Conservation (phyloP, 2,113 vertebrate species). For the Corythaeola cristata region DNA sequence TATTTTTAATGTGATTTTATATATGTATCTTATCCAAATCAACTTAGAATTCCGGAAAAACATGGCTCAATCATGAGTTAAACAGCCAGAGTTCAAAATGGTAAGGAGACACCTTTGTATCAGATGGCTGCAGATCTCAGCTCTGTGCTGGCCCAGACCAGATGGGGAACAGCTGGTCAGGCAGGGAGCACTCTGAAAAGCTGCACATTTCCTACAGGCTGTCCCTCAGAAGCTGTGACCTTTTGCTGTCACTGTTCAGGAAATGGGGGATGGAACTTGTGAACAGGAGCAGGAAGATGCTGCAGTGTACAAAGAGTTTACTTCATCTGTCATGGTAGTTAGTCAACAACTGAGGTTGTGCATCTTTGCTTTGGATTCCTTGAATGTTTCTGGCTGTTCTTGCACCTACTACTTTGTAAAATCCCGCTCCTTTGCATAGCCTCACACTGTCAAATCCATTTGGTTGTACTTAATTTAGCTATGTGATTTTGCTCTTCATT, state of each 20-base stretch:
- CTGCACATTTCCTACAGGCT: accelerated
- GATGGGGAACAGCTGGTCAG: neutral
- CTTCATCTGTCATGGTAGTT: neutral
- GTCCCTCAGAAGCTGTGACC: neutral
- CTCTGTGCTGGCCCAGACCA: neutral
- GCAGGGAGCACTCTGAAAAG: neutral
- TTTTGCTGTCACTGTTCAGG: neutral
- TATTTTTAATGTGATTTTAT: neutral
- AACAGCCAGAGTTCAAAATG: neutral
- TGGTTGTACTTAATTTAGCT: neutral
- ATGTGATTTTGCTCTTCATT: neutral
- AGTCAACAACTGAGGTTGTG: neutral
- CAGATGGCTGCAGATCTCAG: neutral
- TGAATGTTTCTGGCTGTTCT: neutral
- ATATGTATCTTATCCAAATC: neutral
- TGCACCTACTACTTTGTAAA: neutral
- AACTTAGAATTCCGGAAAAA: neutral
- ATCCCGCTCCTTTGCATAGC: neutral
- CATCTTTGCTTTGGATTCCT: neutral
- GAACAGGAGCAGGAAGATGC: neutral
- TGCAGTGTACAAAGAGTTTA: neutral
- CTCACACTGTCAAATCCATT: neutral
- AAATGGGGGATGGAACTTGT: neutral
- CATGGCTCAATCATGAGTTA: neutral
- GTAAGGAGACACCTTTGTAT: neutral